Percentiles rank a stretch among this genome's conserved stretches.
These are phyloP conservation scores for Myotis myotis DNA, from an alignment of 2,797 vertebrate genomes.

Conservation along the genomic window DNA sequence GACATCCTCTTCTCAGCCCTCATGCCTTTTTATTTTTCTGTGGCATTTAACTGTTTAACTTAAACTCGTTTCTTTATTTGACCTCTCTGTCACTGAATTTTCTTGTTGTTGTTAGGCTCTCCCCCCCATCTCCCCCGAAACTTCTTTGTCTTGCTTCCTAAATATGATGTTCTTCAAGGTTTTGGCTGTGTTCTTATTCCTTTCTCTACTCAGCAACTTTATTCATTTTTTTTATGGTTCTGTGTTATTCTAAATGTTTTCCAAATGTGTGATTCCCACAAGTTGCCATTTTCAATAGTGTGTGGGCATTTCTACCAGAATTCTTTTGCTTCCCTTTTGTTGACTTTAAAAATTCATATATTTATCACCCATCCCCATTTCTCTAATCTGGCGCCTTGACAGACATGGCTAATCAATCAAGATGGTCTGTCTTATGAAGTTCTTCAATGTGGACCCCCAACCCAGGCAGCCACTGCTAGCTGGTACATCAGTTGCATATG, in stretches of 20 bases:
- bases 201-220: background rate
- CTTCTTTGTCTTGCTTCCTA: background rate
- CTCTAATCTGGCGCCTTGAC: background rate
- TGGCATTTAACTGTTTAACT: background rate
- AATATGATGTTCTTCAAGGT: background rate
- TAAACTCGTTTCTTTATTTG: background rate
- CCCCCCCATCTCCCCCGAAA: rapidly evolving
- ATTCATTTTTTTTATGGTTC: constrained; percentile 15
- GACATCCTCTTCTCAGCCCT: background rate
- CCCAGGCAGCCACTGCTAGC: background rate
- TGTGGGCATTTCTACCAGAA: background rate
- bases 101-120: background rate
- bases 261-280: background rate
- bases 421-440: background rate
- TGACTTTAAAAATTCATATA: background rate
- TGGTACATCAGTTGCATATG: background rate
- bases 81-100: background rate
- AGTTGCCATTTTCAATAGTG: background rate
- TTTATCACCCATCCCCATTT: background rate
- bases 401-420: background rate
- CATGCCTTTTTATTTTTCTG: background rate
- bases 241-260: constrained; percentile 36
- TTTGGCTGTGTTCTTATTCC: background rate
- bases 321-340: background rate
- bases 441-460: background rate